Percentiles rank a stretch among this genome's conserved stretches.
Evolutionary conservation across 37 sponge, comb jelly and placozoan species (phyloP).

Genomic region (Halichondria panicea): DNA sequence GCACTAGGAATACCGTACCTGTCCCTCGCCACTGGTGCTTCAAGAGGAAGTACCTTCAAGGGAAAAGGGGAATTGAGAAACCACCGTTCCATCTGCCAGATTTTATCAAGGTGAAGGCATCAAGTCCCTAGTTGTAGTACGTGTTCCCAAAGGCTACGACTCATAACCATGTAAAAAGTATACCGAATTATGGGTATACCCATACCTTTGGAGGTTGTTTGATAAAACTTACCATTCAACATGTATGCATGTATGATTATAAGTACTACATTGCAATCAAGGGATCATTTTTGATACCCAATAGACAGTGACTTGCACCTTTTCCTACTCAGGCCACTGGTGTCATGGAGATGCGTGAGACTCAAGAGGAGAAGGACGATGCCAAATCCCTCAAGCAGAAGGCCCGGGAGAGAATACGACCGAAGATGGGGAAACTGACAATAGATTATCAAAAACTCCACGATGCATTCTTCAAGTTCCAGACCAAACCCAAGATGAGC

Average conservation of each 20-base stretch:
- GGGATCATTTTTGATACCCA: too few species aligned
- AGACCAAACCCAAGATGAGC: slow-evolving; percentile 94
- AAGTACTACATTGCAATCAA: too few species aligned
- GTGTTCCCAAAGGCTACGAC: too few species aligned
- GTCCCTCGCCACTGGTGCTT: slow-evolving; percentile 99
- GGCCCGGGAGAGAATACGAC: slow-evolving; percentile 86
- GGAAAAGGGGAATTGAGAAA: slow-evolving; percentile 97
- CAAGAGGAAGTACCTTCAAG: slow-evolving; percentile 97
- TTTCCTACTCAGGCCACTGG: slow-evolving; percentile 78
- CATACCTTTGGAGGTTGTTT: too few species aligned
- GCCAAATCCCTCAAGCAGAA: slow-evolving; percentile 88
- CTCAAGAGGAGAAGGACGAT: slow-evolving; percentile 93
- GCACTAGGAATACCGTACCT: slow-evolving; percentile 90
- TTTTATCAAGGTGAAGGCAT: slow-evolving; percentile 86
- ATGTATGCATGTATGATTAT: too few species aligned
- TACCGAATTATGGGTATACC: too few species aligned
- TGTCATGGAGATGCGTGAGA: slow-evolving; percentile 97
- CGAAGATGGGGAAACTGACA: slow-evolving; percentile 95
- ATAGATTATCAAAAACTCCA: slow-evolving; percentile 99
- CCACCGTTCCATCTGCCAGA: slow-evolving; percentile 92
- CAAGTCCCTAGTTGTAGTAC: too few species aligned
- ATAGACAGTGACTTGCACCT: too few species aligned
- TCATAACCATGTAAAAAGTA: too few species aligned
- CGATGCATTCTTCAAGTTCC: slow-evolving; percentile 99
- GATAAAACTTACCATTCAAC: too few species aligned